phyloP scores from a whole-genome alignment of 2,113 vertebrate species.

The Mesitornis unicolor region DNA sequence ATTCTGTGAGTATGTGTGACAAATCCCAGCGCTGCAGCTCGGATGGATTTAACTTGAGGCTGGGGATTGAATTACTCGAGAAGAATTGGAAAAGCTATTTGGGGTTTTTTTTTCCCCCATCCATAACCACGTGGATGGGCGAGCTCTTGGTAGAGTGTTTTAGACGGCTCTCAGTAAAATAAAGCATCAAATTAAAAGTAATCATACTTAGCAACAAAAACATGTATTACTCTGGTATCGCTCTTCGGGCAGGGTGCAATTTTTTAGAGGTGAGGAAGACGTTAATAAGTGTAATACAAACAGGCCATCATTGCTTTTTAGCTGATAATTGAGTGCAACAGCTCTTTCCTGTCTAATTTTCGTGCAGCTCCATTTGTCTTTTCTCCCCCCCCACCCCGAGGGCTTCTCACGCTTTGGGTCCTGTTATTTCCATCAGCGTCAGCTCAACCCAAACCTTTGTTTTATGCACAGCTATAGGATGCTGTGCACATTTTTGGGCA shows the following conservation, averaged over 20 bases:
- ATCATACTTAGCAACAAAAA: neutral
- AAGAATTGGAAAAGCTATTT: neutral
- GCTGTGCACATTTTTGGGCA: no score
- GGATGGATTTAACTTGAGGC: neutral
- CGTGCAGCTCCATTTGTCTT: neutral
- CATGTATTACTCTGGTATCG: neutral
- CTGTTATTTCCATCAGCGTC: neutral
- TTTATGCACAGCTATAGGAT: neutral
- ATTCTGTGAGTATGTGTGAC: neutral
- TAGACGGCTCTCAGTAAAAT: rapidly evolving
- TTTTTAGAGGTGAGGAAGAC: neutral
- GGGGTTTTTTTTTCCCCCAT: neutral
- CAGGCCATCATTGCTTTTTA: neutral
- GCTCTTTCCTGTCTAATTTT: neutral
- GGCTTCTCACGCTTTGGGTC: neutral
- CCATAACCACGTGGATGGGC: neutral
- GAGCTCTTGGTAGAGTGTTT: neutral
- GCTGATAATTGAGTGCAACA: neutral
- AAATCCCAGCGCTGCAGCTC: neutral
- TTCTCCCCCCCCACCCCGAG: neutral
- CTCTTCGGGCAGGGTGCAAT: neutral
- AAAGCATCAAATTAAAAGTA: neutral
- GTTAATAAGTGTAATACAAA: neutral
- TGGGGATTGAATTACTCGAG: neutral
- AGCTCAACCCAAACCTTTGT: neutral